phyloP scores from a whole-genome alignment of 2,113 vertebrate species.

The Dromiciops gliroides region DNA sequence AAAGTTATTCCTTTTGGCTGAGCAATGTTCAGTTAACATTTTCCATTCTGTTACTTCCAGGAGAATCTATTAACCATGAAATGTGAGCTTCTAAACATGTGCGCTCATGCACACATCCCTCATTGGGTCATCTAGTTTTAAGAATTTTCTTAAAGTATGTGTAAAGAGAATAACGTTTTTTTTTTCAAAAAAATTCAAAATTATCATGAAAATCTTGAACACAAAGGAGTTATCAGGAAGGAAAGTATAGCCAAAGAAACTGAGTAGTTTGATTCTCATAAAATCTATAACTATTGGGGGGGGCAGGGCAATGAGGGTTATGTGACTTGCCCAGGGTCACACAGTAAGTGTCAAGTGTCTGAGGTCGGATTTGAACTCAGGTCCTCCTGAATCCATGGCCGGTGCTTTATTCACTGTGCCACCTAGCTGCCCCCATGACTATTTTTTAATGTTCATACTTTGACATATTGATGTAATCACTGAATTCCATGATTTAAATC shows the following conservation, averaged over 20 bases:
- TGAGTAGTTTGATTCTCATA: conserved; percentile 68
- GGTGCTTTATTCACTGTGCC: no score
- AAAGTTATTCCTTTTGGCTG: conserved; percentile 78
- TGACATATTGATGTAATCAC: background rate
- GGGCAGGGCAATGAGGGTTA: no score
- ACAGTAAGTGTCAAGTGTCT: no score
- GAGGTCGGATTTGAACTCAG: no score
- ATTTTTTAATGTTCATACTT: conserved; percentile 73
- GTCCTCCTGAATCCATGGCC: no score
- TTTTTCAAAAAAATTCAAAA: conserved; percentile 65
- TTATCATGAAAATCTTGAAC: conserved; percentile 44
- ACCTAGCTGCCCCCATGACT: no score
- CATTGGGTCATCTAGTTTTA: conserved; percentile 77
- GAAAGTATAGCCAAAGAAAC: conserved; percentile 73
- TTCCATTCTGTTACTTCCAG: conserved; percentile 76
- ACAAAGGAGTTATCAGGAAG: conserved; percentile 56
- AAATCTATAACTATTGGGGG: conserved; percentile 74
- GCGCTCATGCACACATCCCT: conserved; percentile 76
- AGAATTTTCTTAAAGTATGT: conserved; percentile 73
- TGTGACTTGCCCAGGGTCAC: no score
- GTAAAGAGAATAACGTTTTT: conserved; percentile 81
- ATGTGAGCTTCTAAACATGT: background rate
- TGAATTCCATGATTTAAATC: background rate
- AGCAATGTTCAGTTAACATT: conserved; percentile 80
- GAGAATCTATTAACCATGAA: conserved; percentile 78